phyloP scores from a whole-genome alignment of 1,140 invertebrate species.

The Drosophila albomicans region DNA sequence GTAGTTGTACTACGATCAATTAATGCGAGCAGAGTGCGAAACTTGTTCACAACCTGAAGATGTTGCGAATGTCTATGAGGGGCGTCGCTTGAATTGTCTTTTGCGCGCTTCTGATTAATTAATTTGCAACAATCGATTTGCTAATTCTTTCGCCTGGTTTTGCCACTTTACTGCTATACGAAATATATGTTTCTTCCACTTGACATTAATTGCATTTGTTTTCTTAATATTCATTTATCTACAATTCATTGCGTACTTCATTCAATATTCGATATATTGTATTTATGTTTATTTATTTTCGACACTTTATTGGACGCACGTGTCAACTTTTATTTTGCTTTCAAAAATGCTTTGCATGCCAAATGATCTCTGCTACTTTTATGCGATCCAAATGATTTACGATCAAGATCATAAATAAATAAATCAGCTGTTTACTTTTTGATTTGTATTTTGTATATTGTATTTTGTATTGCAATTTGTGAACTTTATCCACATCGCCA shows the following conservation, averaged over 20 bases:
- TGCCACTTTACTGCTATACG: constrained; percentile 10
- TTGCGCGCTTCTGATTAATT: constrained; percentile 34
- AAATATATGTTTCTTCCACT: not conserved
- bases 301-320: constrained; percentile 13
- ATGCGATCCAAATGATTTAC: constrained; percentile 15
- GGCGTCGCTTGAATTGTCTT: not conserved
- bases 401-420: constrained; percentile 9
- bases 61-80: not conserved
- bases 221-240: constrained; percentile 3
- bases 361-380: constrained; percentile 4
- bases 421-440: constrained; percentile 7
- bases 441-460: too few relatives aligned
- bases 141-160: constrained; percentile 32
- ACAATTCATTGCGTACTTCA: not conserved
- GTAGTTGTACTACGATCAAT: constrained; percentile 34
- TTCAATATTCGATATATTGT: not conserved
- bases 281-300: constrained; percentile 2
- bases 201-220: not conserved
- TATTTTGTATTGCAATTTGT: not conserved
- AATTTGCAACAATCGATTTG: constrained; percentile 35
- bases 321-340: constrained; percentile 5
- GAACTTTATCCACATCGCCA: not conserved
- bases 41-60: constrained; percentile 41
- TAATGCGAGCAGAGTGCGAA: constrained; percentile 52
- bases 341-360: constrained; percentile 5